Evolutionary conservation across 2,113 vertebrate genomes (phyloP).

Genomic region (Gasterosteus aculeatus): DNA sequence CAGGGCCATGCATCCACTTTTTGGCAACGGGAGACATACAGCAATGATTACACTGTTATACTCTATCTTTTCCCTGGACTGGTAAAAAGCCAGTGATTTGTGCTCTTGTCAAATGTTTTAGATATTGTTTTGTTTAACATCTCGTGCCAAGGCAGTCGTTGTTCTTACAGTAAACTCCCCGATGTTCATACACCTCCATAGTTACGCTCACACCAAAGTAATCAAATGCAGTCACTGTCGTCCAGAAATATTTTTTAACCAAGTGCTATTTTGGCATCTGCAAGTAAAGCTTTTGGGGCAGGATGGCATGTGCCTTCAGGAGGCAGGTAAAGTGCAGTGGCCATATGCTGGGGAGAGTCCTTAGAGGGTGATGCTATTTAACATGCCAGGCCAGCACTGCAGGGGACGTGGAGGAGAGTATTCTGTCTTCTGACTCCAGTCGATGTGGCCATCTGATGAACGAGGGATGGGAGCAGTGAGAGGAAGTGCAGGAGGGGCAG

Average conservation of each 20-base stretch:
- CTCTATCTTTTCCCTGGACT: constrained; percentile 41
- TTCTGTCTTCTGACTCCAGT: constrained; percentile 22
- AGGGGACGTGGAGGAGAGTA: constrained; percentile 18
- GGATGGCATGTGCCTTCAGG: constrained; percentile 18
- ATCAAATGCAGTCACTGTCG: constrained; percentile 8
- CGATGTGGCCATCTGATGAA: constrained; percentile 54
- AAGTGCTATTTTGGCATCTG: constrained; percentile 15
- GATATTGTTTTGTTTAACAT: constrained; percentile 54
- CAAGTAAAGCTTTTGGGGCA: constrained; percentile 17
- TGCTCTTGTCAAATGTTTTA: constrained; percentile 46
- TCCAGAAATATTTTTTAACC: constrained; percentile 11
- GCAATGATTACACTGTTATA: constrained; percentile 57
- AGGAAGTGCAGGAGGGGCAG: not conserved
- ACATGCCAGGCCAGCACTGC: constrained; percentile 42
- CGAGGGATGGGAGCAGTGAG: constrained; percentile 9
- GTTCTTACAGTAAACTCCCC: constrained; percentile 54
- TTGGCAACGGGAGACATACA: constrained; percentile 15
- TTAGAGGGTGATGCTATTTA: constrained; percentile 54
- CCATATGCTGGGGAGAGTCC: constrained; percentile 48
- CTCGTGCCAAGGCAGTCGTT: constrained; percentile 49
- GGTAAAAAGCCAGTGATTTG: constrained; percentile 62
- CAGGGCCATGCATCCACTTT: constrained; percentile 16
- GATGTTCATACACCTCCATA: constrained; percentile 49
- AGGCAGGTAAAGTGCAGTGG: constrained; percentile 17
- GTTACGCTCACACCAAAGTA: constrained; percentile 25